Base-by-base conservation (phyloP, 2,113 vertebrate genomes). In the Leucoraja erinaceus region DNA sequence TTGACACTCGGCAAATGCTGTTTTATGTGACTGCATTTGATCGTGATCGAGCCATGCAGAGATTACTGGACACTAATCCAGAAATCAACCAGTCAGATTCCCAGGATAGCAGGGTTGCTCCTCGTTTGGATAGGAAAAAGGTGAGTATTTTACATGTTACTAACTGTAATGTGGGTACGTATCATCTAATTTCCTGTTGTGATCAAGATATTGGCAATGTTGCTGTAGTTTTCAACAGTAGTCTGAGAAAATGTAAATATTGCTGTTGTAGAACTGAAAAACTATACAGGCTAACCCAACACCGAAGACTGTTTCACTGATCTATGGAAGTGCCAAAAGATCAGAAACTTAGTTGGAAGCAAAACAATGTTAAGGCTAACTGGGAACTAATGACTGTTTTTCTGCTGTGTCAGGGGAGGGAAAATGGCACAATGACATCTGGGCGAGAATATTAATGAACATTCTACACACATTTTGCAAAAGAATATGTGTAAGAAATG, bases 21-120 rank as follows among this genome's bases (percentile, higher is more conserved):
- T 99, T 99, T 95, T 99, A 99, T 72, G 99, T 99, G 74, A 99
- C 98, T n/a, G 99, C 99, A n/a, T 99, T 99, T 95, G 98, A 99
- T 94, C 97, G 99, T 0, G 99, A 99, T 94, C 96, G 99, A 95
- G 99, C 99, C 95, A 99, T 99, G 98, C 98, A 99, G 93, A 97
- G 99, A 94, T 95, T 99, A 8, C 96, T 99, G 93, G 99, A 99
- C 95, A 99, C 99, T 59, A 99, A 99, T 95, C 99, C 99, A 94
- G 99, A 99, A 95, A 99, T 99, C 95, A 99, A 99, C 95, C 99
- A 99, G 72, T 99, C 99, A 0, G 99, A 99, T 95, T 99, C 98
- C 95, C 98, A 99, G 97, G 99, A 99, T 94, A 99, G 98, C 96
- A 97, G 98, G 95, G 99, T 99, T 93, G 99, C 99, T 93, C 99